phyloP scores from a whole-genome alignment of 2,113 vertebrate genomes.

The Taurulus bubalis region DNA sequence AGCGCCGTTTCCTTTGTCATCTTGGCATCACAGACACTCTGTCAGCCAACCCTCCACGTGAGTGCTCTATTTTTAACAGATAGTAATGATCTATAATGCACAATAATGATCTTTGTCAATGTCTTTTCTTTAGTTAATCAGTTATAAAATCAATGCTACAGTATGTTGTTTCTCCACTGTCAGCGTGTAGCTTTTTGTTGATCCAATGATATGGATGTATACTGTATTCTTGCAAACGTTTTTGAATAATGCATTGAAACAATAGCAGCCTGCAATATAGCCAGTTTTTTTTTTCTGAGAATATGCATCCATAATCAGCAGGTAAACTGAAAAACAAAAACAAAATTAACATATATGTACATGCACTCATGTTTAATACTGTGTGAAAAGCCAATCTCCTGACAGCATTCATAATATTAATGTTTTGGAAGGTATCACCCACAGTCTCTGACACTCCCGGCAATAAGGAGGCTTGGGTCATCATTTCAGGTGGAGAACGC shows the following conservation, averaged over 20 bases:
- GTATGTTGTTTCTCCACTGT: background rate
- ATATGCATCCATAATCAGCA: conserved; percentile 31
- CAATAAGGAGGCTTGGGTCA: conserved; percentile 44
- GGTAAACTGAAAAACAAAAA: background rate
- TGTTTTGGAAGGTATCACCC: conserved; percentile 4
- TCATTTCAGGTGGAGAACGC: conserved; percentile 43
- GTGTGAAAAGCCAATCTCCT: conserved; percentile 6
- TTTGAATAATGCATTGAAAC: conserved; percentile 18
- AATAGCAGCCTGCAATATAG: background rate
- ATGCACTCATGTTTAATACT: background rate
- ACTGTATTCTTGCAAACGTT: conserved; percentile 2
- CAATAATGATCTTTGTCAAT: conserved; percentile 4
- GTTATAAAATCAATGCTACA: background rate
- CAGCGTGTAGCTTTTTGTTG: conserved; percentile 5
- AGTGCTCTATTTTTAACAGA: conserved; percentile 46
- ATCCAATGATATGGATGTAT: conserved; percentile 1
- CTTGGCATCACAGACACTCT: conserved; percentile 37
- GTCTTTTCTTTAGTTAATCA: conserved; percentile 7
- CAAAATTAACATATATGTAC: background rate
- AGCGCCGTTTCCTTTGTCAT: conserved; percentile 26
- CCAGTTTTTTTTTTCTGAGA: background rate
- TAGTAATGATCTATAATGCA: conserved; percentile 12
- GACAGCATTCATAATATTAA: background rate
- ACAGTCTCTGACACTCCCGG: conserved; percentile 25
- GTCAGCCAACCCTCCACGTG: conserved; percentile 41